Evolutionary conservation across 2,797 vertebrate species (phyloP), one percentile per base, ranked within the genome.

Genomic region (Oryzias sinensis): DNA sequence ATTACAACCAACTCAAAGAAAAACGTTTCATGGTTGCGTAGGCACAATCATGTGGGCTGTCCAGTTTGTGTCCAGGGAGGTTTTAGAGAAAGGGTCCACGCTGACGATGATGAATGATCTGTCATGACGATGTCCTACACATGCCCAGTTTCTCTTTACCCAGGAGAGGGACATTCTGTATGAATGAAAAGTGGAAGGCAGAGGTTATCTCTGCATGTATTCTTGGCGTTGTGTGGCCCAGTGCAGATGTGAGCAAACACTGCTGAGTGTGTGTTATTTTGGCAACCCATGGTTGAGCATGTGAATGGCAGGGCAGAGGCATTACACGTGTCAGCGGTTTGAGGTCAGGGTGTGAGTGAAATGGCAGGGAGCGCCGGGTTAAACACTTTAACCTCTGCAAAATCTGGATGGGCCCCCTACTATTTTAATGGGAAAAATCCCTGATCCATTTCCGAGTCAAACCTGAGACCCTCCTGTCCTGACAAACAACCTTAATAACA

Each of bases 51-150:
- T 49, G 66, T 65, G 69, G 62, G 62, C 80, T 74, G 77, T 88
- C 72, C 74, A 69, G 60, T 53, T 65, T 64, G 74, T 79, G 84
- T 84, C 81, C 17, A 59, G 77, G 76, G 86, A 82, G 54, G 69
- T 65, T 79, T 77, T 29, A 49, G 49, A 79, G 76, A 80, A 57
- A 48, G 68, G 57, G 69, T 68, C 43, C 22, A 25, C 63, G 49
- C 59, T 88, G 91, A 92, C 89, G 53, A 86, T 93, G 92, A 93
- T 92, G 81, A 91, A 92, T 92, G 85, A 86, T 84, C 84, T 87
- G 85, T 87, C 87, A 85, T 70, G 80, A 58, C 62, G 14, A 71
- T 59, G 84, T 74, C 85, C 82, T 82, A 52, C 76, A 83, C 73
- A 64, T 69, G 75, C 66, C 74, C 80, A 58, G 72, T 62, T 77